A percentile compares a stretch with the other conserved stretches of the same genome.
Evolutionary conservation across 2,888 invertebrate species (phyloP).

Genomic region (Cryptocephalus moraei): DNA sequence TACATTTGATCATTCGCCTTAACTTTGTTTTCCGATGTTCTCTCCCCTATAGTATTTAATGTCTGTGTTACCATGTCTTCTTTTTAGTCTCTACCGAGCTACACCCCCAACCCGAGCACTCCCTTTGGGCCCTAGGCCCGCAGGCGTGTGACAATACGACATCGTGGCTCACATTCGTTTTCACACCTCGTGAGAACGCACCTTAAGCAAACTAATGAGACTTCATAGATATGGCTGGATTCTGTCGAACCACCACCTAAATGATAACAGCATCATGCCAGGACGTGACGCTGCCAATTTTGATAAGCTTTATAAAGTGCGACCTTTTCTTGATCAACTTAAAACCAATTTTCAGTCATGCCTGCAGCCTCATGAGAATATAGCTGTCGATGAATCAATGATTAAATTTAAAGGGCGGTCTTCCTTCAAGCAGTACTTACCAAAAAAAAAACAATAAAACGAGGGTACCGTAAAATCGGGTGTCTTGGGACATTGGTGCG

Average conservation of each 20-base stretch:
- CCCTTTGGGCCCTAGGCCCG: too few species aligned
- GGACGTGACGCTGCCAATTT: background rate
- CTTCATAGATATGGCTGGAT: conserved; percentile 4
- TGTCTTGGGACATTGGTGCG: too few species aligned
- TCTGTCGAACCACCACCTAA: background rate
- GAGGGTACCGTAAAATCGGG: too few species aligned
- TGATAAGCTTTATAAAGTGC: conserved; percentile 4
- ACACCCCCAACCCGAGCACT: too few species aligned
- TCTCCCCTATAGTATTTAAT: too few species aligned
- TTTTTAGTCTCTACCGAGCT: too few species aligned
- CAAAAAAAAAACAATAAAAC: background rate
- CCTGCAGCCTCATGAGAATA: background rate
- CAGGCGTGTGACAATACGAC: too few species aligned
- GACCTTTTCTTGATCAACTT: background rate
- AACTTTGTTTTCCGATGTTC: too few species aligned
- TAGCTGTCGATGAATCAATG: background rate
- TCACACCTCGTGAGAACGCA: too few species aligned
- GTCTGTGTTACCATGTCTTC: too few species aligned
- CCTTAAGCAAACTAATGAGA: conserved; percentile 1
- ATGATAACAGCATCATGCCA: conserved; percentile 3
- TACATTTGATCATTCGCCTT: too few species aligned
- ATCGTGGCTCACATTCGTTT: too few species aligned
- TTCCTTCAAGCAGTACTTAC: background rate
- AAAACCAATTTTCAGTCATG: background rate
- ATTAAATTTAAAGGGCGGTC: background rate